Base-by-base conservation (phyloP, 1,140 invertebrate genomes). In the Aphelenchoides fujianensis region DNA sequence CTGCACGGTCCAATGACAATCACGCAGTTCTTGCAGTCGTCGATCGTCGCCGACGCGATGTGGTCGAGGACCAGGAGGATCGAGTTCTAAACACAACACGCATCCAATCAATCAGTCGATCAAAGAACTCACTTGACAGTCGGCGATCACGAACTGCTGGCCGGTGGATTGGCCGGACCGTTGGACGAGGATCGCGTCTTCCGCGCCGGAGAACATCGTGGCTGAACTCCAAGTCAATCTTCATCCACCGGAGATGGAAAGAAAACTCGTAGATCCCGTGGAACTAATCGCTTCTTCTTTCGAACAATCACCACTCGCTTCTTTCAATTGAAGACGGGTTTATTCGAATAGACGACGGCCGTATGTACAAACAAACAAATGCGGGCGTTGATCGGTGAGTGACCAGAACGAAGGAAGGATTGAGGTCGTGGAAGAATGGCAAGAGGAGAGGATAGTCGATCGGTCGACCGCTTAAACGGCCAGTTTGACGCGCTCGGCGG, bases 1-100 rank as follows among this genome's bases (percentile, higher is more conserved):
- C 71, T 67, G 66, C 78, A 80, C 3, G 77, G 78, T 0, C 78
- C 78, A 30, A 74, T 34, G 37, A 80, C 62, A 73, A 79, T 77
- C 31, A 79, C n/a, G 31, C 78, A 79, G 57, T 77, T 55, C 9
- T 71, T 59, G 31, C 73, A 77, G 41, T 79, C 78, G 35, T 79
- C 77, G 12, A 79, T 62, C 27, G 75, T 79, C 3, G 80, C 54
- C 3, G 77, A 70, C 16, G 69, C 69, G 1, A 36, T 72, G 37
- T 74, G 53, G 35, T 78, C 76, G 3, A 79, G 32, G 3, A 78
- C 3, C 28, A 79, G 16, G 53, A 78, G 35, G 55, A 77, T 59
- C 16, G 55, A 79, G 61, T 77, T 52, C 76, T 77, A 30, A 28
- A 74, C 28, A 59, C 19, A 7, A 5, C 19, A 5, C 5, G 19